Evolutionary conservation across 1,140 invertebrate species (phyloP).

Genomic region (Drosophila eugracilis): DNA sequence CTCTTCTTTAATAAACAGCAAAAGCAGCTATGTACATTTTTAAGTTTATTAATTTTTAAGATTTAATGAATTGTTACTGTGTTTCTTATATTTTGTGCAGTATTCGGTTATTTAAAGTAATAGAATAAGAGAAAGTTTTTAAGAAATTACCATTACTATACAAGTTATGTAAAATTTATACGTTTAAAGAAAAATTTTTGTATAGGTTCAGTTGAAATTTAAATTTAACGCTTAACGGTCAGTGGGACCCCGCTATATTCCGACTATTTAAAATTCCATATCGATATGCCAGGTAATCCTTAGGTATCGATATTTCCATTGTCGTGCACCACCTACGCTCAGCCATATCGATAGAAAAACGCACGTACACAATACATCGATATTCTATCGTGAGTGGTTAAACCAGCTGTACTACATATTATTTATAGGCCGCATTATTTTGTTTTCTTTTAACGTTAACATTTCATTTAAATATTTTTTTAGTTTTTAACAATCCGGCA

Average conservation of each 20-base stretch:
- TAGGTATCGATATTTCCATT: neutral
- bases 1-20: too few species aligned
- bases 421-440: slow-evolving; percentile 68
- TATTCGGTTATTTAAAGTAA: too few species aligned
- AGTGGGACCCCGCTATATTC: neutral
- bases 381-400: slow-evolving; percentile 6
- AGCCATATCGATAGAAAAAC: neutral
- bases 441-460: slow-evolving; percentile 72
- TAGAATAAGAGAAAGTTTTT: too few species aligned
- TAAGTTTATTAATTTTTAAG: too few species aligned
- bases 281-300: neutral
- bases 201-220: neutral
- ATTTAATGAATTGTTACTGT: too few species aligned
- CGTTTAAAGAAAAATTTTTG: too few species aligned
- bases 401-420: slow-evolving; percentile 28
- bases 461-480: slow-evolving; percentile 31
- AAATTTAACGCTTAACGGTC: neutral
- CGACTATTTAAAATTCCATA: neutral
- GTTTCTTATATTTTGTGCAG: too few species aligned
- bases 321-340: too few species aligned
- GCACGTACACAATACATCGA: neutral
- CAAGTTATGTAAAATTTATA: too few species aligned
- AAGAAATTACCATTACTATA: too few species aligned
- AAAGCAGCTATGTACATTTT: too few species aligned
- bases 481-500: slow-evolving; percentile 25